Evolutionary conservation across 1,140 invertebrate genomes (phyloP), one percentile per base, ranked within the genome.

Genomic region (Drosophila auraria): DNA sequence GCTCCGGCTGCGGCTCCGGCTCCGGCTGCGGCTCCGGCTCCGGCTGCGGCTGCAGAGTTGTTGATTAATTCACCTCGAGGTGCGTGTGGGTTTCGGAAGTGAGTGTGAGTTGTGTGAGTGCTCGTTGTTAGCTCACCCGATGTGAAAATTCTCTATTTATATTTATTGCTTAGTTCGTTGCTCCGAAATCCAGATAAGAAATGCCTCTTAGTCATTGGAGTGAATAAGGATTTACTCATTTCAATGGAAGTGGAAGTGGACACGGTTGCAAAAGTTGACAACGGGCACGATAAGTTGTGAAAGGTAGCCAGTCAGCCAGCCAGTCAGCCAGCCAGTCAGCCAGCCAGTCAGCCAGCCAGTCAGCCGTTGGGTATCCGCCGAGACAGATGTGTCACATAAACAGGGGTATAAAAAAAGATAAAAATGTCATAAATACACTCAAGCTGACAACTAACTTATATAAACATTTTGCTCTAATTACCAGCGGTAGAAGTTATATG

Each of bases 21-120:
- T 68, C n/a, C 42, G 57, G 7, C 51, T 20, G 20, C 20, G 27
- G 8, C 65, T 68, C n/a, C 42, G 57, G 7, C 51, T 20, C 1
- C 20, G 27, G 8, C 65, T 68, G 12, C 42, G 57, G 7, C 51
- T 54, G 12, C 53, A 23, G 66, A 56, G 45, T 44, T 78, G 80
- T 87, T 87, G 83, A 87, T 86, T 87, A 87, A 87, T 87, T 87
- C 82, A 76, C 59, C 73, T 49, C 58, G 62, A 71, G 60, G 64
- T 59, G 47, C 42, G 51, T 40, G 78, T 76, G 60, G 63, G 47
- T 70, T 80, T 73, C 59, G 58, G 47, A 64, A 59, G 58, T 66
- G 69, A 44, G 72, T 56, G 45, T 33, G 23, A 15, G 59, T 20
- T 20, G 20, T 33, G 59, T 61, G 50, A 30, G 50, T 27, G 64